These are phyloP conservation scores for Alligator sinensis DNA, from an alignment of 2,113 vertebrate genomes.

Conservation along the genomic window DNA sequence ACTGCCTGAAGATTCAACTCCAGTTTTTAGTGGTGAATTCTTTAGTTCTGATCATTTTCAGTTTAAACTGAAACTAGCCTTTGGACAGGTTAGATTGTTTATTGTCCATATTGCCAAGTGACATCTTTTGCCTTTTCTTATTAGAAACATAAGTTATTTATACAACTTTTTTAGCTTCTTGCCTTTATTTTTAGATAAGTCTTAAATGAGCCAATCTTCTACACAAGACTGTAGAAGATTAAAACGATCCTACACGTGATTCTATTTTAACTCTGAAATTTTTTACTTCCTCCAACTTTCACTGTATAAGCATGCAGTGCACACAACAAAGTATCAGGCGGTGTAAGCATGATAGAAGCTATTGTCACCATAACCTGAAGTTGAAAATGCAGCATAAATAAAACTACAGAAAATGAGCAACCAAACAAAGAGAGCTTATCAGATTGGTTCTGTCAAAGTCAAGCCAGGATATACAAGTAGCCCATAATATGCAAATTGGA, in stretches of 20 bases:
- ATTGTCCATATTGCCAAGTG: neutral
- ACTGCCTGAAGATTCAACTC: neutral
- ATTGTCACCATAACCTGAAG: neutral
- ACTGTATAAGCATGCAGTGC: neutral
- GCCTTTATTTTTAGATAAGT: neutral
- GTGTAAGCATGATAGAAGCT: neutral
- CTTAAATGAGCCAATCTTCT: neutral
- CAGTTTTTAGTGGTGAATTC: neutral
- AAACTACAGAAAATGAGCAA: neutral
- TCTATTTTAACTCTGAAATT: neutral
- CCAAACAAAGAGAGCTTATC: neutral
- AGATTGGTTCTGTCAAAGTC: neutral
- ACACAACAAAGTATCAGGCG: neutral
- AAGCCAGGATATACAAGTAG: neutral
- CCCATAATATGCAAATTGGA: neutral
- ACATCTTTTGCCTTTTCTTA: neutral
- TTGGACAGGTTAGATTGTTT: neutral
- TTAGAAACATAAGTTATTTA: neutral
- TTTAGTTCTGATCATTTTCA: neutral
- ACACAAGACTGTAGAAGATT: neutral
- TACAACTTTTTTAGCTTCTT: neutral
- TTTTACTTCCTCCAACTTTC: neutral
- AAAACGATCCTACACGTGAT: fast-evolving
- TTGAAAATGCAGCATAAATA: neutral
- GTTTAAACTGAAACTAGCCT: neutral